Evolutionary conservation across 2,888 invertebrate species (phyloP).

Genomic region (Leucoma salicis): DNA sequence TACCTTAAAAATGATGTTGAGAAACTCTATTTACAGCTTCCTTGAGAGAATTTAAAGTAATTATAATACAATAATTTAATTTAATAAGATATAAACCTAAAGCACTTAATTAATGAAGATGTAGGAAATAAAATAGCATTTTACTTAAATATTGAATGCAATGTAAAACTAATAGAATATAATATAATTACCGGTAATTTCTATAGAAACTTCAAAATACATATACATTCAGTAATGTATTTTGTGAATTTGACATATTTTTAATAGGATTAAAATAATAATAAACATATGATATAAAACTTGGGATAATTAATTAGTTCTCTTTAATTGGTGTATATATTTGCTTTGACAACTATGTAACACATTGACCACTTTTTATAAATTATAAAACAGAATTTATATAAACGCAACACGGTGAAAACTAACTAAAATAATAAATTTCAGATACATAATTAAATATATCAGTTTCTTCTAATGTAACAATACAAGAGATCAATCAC

Average conservation of each 20-base stretch:
- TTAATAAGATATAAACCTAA: no score
- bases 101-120: no score
- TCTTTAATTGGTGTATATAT: neutral
- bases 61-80: no score
- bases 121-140: no score
- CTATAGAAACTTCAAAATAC: no score
- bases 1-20: no score
- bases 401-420: neutral
- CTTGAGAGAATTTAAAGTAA: no score
- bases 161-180: no score
- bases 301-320: neutral
- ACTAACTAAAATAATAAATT: slow-evolving; percentile 3
- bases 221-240: no score
- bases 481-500: slow-evolving; percentile 35
- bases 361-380: neutral
- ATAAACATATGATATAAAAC: neutral
- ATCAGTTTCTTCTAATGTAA: slow-evolving; percentile 24
- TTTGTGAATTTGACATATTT: no score
- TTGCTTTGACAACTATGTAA: neutral
- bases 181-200: no score
- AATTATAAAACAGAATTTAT: neutral
- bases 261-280: neutral
- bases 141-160: neutral
- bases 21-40: no score
- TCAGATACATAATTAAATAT: slow-evolving; percentile 16